Evolutionary conservation across 2,797 vertebrate genomes (phyloP).

Genomic region (Esox masquinongy): DNA sequence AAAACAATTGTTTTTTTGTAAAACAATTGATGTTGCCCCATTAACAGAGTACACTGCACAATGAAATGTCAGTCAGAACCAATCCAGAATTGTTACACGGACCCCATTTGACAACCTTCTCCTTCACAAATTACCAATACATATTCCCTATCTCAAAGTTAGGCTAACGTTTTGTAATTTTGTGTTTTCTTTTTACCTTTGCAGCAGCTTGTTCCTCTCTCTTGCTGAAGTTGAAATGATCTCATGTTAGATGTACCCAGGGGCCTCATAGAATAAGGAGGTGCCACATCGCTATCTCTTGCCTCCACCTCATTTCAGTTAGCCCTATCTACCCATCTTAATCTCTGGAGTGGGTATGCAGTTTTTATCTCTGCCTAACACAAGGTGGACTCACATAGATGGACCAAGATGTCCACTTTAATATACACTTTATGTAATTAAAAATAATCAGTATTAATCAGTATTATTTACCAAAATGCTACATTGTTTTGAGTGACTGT

Average conservation of each 20-base stretch:
- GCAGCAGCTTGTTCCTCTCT: slow-evolving; percentile 33
- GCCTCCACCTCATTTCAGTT: slow-evolving; percentile 51
- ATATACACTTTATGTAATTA: background rate
- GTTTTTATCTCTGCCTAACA: slow-evolving; percentile 57
- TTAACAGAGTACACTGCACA: too few relatives aligned
- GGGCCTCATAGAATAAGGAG: slow-evolving; percentile 33
- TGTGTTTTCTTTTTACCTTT: slow-evolving; percentile 52
- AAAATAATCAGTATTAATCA: background rate
- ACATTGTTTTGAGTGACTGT: background rate
- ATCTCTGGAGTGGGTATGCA: slow-evolving; percentile 7
- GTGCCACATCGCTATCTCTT: slow-evolving; percentile 54
- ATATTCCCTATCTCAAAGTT: background rate
- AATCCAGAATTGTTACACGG: too few relatives aligned
- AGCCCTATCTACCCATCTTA: slow-evolving; percentile 29
- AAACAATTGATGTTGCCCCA: too few relatives aligned
- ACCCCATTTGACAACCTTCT: too few relatives aligned
- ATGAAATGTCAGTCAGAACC: too few relatives aligned
- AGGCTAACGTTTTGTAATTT: background rate
- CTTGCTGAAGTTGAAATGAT: background rate
- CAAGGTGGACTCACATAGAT: slow-evolving; percentile 16
- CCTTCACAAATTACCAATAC: background rate
- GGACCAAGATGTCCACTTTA: slow-evolving; percentile 15
- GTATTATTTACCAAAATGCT: background rate
- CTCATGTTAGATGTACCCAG: slow-evolving; percentile 22
- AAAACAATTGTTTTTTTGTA: too few relatives aligned